Conservation (phyloP, 2,113 vertebrate genomes). For the Nestor notabilis region DNA sequence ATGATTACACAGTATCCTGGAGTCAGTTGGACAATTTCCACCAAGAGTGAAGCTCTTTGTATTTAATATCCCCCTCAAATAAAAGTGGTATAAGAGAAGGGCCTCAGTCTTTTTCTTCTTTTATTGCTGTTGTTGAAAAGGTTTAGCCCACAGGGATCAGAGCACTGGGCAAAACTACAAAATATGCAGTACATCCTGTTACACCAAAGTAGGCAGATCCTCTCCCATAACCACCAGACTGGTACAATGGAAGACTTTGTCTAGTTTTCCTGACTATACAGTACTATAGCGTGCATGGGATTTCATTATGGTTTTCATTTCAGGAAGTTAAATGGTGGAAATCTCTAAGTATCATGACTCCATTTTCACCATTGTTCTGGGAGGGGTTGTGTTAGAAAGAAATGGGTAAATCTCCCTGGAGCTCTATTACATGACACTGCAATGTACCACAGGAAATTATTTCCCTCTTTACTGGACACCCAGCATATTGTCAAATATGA, state of each 20-base stretch:
- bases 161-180: constrained; percentile 50
- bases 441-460: not conserved
- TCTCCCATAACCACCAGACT: constrained; percentile 19
- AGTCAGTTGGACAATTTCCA: constrained; percentile 61
- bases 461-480: not conserved
- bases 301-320: constrained; percentile 58
- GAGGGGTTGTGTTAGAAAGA: not conserved
- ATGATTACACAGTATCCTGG: constrained; percentile 68
- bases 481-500: not conserved
- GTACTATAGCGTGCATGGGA: constrained; percentile 1
- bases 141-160: constrained; percentile 47
- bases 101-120: constrained; percentile 59
- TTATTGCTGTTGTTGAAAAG: constrained; percentile 61
- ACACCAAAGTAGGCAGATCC: constrained; percentile 37
- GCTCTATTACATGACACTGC: not conserved
- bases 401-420: not conserved
- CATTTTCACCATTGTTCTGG: constrained; percentile 37
- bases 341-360: constrained; percentile 16
- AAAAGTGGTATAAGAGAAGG: constrained; percentile 57
- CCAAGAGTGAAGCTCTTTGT: constrained; percentile 36
- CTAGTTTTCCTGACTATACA: constrained; percentile 19
- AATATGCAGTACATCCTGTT: constrained; percentile 60
- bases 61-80: constrained; percentile 61
- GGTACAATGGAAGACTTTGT: constrained; percentile 62
- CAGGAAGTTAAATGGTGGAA: constrained; percentile 50